These are phyloP conservation scores for Dermatemys mawii DNA, from an alignment of 2,113 vertebrate genomes.

Conservation along the genomic window DNA sequence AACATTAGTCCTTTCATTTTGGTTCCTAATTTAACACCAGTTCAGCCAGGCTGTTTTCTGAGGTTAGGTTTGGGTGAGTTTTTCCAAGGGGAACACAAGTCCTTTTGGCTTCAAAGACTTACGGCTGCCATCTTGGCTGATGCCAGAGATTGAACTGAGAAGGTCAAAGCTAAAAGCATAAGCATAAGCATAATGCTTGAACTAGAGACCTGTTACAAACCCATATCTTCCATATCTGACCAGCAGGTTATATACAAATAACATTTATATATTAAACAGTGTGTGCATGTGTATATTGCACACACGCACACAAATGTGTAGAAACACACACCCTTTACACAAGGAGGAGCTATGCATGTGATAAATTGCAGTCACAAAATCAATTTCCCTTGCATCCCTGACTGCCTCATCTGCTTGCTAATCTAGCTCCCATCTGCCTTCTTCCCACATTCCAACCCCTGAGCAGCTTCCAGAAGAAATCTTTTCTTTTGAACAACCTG, in stretches of 20 bases:
- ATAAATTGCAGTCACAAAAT: not conserved
- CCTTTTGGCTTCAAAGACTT: not conserved
- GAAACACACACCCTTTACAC: not conserved
- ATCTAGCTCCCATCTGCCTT: not conserved
- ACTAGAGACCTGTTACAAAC: not conserved
- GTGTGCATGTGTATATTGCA: not conserved
- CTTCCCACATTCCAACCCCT: not conserved
- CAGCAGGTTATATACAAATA: not conserved
- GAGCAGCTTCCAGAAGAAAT: not conserved
- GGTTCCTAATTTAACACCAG: not conserved
- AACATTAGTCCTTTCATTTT: not conserved
- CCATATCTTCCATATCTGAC: not conserved
- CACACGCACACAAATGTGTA: not conserved
- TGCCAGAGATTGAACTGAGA: not conserved
- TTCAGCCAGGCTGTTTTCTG: not conserved
- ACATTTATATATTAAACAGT: not conserved
- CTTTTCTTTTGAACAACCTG: not conserved
- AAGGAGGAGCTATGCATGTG: not conserved
- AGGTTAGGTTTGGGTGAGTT: not conserved
- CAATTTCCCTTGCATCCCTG: not conserved
- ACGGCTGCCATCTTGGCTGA: not conserved
- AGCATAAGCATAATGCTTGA: not conserved
- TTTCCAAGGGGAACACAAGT: no score
- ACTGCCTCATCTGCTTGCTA: not conserved
- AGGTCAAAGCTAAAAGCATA: not conserved